Evolutionary conservation across 2,113 vertebrate genomes (phyloP), one percentile per base, ranked within the genome.

Genomic region (Dasyurus viverrinus): DNA sequence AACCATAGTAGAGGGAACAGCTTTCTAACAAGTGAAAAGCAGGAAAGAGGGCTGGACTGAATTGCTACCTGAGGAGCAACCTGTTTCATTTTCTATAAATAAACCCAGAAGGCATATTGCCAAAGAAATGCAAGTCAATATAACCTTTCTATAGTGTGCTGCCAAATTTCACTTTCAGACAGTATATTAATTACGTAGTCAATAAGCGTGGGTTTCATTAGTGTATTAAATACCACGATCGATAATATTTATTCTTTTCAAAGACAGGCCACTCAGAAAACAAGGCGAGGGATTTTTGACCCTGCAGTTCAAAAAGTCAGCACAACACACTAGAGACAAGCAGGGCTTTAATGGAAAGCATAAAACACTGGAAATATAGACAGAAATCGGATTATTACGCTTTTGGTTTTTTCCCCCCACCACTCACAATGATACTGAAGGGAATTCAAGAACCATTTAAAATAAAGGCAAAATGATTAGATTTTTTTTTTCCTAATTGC

Each of bases 151-250:
- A 96, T 96, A 97, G 48, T 95, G 97, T 94, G 48, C 97, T 98
- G 98, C 98, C 98, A 98, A 98, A 98, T 97, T 98, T 98, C 98
- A 98, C 98, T 99, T 98, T 98, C 98, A 98, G 98, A 98, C 98
- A 98, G 98, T 98, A 96, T 99, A 99, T 99, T 99, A 98, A 99
- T 99, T 99, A 98, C 98, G 93, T 93, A 98, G 98, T 99, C 98
- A 89, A 99, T 99, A 98, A 97, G 96, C 90, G 98, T 95, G 98
- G 98, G 98, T 98, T 99, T 99, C 98, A 98, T 99, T 99, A 98
- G 98, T 97, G 98, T 99, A 98, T 98, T 99, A 99, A 98, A 99
- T 98, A 98, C 98, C 97, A 97, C 27, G 95, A 97, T 99, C 99
- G 54, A 99, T 99, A 98, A 97, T 98, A 99, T 99, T 99, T 98